Base-by-base conservation (phyloP, 2,797 vertebrate species). In the Neopelma chrysocephalum region DNA sequence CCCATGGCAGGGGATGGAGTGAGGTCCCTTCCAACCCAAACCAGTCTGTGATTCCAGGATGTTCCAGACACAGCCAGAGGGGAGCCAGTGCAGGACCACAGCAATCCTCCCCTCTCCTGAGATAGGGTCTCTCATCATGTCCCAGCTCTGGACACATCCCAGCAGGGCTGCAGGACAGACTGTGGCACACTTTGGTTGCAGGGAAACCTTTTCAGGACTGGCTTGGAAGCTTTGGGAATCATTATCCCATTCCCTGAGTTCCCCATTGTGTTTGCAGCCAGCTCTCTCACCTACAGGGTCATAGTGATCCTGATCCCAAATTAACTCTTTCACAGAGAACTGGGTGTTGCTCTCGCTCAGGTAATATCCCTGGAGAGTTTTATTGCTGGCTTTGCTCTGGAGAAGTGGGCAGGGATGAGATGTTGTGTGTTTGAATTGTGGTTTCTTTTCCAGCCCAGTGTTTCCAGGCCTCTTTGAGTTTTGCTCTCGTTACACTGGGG, bases 391-490 rank as follows among this genome's bases (percentile, higher is more conserved):
- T 72, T 64, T 69, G 23, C 75, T 70, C n/a, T 51, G 60, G 8
- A 57, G 36, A 6, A 43, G 9, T 6, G 8, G 12, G 31, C 6
- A 75, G 65, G 50, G 36, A 18, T 19, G 20, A 57, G 26, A 1
- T 26, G 18, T n/a, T 80, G 56, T 31, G 31, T n/a, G 47, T 72
- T 42, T 65, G 34, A 75, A 6, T 43, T 47, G 1, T 27, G 43
- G 4, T 80, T 90, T 92, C 36, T 89, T 53, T 92, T 95, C 31
- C 93, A 99, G 99, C 97, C 99, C 99, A 3, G 99, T 99, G 89
- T 99, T 99, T 96, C 99, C 99, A 50, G 99, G 99, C 58, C 98
- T 99, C 38, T 99, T 99, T 95, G 99, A 99, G 84, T 99, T 99
- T 95, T 99, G 99, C 82, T 99, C 99, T 84, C 98, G 99, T 89